Percentiles rank a stretch among this genome's conserved stretches.
Conservation (phyloP, 2,888 invertebrate species). For the Drosophila austrosaltans region DNA sequence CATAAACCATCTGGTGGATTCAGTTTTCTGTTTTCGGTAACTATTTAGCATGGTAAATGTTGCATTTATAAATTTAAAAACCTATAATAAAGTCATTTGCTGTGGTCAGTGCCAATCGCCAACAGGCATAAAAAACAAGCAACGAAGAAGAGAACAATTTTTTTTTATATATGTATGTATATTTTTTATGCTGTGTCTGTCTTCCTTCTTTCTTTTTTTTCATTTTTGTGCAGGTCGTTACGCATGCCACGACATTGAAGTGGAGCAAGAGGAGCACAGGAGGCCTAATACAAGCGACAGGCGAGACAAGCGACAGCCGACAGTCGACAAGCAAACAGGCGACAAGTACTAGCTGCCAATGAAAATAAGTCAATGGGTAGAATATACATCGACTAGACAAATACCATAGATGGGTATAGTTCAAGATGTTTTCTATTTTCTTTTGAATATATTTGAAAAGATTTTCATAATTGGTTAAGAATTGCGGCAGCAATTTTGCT, state of each 20-base stretch:
- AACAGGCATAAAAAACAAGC: background rate
- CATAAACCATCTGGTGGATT: constrained; percentile 53
- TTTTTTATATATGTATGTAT: background rate
- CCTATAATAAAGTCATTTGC: constrained; percentile 76
- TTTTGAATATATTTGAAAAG: too few species aligned
- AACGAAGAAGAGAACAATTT: background rate
- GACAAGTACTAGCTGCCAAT: constrained; percentile 13
- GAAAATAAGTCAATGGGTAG: background rate
- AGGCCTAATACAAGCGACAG: background rate
- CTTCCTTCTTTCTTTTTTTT: background rate
- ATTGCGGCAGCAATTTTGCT: too few species aligned
- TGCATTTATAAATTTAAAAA: constrained; percentile 77
- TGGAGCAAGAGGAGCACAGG: constrained; percentile 9
- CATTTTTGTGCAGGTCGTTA: constrained; percentile 45
- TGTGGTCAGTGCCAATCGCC: constrained; percentile 52
- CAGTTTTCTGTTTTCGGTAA: constrained; percentile 19
- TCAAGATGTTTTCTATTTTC: too few species aligned
- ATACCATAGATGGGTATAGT: background rate
- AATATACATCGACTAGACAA: background rate
- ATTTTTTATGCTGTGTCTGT: background rate
- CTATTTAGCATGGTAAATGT: constrained; percentile 72
- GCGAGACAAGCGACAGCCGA: constrained; percentile 21
- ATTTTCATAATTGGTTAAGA: too few species aligned
- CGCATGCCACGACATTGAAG: constrained; percentile 43
- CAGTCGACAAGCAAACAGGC: constrained; percentile 41